A percentile compares a stretch with the other conserved stretches of the same genome.
Evolutionary conservation across 2,888 invertebrate species (phyloP).

Genomic region (Augiades crinisus): DNA sequence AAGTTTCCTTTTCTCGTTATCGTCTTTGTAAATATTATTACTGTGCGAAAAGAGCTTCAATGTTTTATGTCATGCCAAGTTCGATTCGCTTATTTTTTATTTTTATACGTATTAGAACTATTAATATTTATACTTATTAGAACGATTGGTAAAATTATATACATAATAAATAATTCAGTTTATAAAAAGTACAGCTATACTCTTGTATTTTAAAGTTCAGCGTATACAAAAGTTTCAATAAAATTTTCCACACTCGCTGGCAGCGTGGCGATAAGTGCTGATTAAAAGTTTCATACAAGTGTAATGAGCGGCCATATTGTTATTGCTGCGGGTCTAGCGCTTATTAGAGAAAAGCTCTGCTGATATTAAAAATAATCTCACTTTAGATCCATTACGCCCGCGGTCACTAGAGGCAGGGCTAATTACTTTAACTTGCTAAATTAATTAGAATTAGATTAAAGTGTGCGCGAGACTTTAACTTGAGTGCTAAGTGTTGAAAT

Average conservation of each 20-base stretch:
- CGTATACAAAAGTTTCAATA: slow-evolving; percentile 26
- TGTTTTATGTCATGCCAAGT: too few relatives aligned
- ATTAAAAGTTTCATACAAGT: slow-evolving; percentile 57
- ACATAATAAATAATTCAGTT: too few relatives aligned
- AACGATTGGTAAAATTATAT: too few relatives aligned
- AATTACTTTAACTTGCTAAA: slow-evolving; percentile 26
- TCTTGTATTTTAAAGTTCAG: neutral
- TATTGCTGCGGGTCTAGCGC: slow-evolving; percentile 30
- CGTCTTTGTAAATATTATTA: too few relatives aligned
- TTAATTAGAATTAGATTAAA: slow-evolving; percentile 27
- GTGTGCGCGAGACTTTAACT: slow-evolving; percentile 22
- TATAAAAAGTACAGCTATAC: too few relatives aligned
- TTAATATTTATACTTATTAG: too few relatives aligned
- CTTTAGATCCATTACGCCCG: slow-evolving; percentile 23
- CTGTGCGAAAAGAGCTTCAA: too few relatives aligned
- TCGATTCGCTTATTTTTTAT: too few relatives aligned
- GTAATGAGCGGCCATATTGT: slow-evolving; percentile 36
- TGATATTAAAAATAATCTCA: slow-evolving; percentile 26
- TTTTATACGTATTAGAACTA: too few relatives aligned
- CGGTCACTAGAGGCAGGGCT: slow-evolving; percentile 23
- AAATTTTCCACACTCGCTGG: slow-evolving; percentile 41
- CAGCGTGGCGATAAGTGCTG: slow-evolving; percentile 52
- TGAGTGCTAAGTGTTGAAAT: slow-evolving; percentile 17
- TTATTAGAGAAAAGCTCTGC: slow-evolving; percentile 24
- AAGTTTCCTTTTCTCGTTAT: too few relatives aligned